These are phyloP conservation scores for Panagrolaimus sp. DNA, from an alignment of 1,140 invertebrate genomes.

Conservation along the genomic window DNA sequence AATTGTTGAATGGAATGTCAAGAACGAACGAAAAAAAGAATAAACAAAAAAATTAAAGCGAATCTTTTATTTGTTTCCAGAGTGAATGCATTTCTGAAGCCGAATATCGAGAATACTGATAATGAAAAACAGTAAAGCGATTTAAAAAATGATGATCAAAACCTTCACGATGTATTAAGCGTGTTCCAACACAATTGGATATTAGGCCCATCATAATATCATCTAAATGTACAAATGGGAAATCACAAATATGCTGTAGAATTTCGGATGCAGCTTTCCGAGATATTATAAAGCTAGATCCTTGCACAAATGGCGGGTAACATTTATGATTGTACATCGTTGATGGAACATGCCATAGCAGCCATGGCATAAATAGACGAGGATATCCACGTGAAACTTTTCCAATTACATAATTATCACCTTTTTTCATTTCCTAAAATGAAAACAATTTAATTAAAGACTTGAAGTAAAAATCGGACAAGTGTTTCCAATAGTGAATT, in stretches of 20 bases:
- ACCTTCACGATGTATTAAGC: slow-evolving; percentile 46
- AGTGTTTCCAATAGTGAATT: no score
- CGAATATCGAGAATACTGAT: slow-evolving; percentile 48
- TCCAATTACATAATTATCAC: slow-evolving; percentile 39
- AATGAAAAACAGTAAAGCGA: slow-evolving; percentile 55
- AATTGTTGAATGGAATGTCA: no score
- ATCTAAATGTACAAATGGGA: slow-evolving; percentile 53
- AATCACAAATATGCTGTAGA: slow-evolving; percentile 47
- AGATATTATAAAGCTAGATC: slow-evolving; percentile 42
- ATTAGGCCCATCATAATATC: slow-evolving; percentile 55
- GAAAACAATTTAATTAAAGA: no score
- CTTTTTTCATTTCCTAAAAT: no score
- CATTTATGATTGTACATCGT: slow-evolving; percentile 51
- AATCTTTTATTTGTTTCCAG: slow-evolving; percentile 14
- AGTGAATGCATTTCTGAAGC: slow-evolving; percentile 34
- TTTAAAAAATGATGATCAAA: slow-evolving; percentile 51
- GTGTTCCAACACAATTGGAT: slow-evolving; percentile 48
- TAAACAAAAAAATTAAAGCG: slow-evolving; percentile 1
- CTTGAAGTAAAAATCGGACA: no score
- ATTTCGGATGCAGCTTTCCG: slow-evolving; percentile 31
- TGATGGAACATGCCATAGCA: slow-evolving; percentile 54
- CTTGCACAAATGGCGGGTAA: slow-evolving; percentile 56
- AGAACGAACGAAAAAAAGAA: no score
- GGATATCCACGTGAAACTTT: slow-evolving; percentile 57
- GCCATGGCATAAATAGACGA: slow-evolving; percentile 52